Evolutionary conservation across 2,113 vertebrate species (phyloP).

Genomic region (Varanus komodoensis): DNA sequence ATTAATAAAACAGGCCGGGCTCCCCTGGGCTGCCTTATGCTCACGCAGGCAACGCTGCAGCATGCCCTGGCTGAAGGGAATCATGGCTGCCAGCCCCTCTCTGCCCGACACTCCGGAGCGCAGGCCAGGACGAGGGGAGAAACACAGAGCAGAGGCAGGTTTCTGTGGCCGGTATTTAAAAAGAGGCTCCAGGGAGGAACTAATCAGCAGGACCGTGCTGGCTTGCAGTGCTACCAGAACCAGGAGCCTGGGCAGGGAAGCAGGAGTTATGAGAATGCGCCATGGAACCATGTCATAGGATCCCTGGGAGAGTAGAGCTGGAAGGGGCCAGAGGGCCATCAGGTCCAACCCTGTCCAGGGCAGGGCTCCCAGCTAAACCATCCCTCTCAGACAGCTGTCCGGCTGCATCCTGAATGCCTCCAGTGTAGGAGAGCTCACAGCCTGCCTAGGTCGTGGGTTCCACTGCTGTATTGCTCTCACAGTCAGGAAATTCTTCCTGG

Average conservation of each 20-base stretch:
- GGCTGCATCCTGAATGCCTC: too few species aligned
- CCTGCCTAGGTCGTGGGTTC: too few species aligned
- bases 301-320: too few species aligned
- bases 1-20: conserved; percentile 11
- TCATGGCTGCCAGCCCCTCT: conserved; percentile 5
- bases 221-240: background rate
- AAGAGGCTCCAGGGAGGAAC: background rate
- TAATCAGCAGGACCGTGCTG: background rate
- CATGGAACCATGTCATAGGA: too few species aligned
- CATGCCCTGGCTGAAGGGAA: background rate
- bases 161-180: conserved; percentile 9
- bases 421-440: too few species aligned
- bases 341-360: too few species aligned
- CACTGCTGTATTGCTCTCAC: too few species aligned
- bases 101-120: background rate
- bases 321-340: too few species aligned
- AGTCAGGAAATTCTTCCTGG: too few species aligned
- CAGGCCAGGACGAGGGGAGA: background rate
- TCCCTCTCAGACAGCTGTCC: too few species aligned
- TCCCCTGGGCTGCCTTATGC: conserved; percentile 15
- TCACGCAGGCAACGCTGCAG: background rate
- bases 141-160: background rate
- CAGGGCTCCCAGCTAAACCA: too few species aligned
- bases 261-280: background rate
- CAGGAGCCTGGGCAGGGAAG: background rate